A percentile compares a stretch with the other conserved stretches of the same genome.
Evolutionary conservation across 1,140 invertebrate species (phyloP).

Genomic region (Drosophila burlai): DNA sequence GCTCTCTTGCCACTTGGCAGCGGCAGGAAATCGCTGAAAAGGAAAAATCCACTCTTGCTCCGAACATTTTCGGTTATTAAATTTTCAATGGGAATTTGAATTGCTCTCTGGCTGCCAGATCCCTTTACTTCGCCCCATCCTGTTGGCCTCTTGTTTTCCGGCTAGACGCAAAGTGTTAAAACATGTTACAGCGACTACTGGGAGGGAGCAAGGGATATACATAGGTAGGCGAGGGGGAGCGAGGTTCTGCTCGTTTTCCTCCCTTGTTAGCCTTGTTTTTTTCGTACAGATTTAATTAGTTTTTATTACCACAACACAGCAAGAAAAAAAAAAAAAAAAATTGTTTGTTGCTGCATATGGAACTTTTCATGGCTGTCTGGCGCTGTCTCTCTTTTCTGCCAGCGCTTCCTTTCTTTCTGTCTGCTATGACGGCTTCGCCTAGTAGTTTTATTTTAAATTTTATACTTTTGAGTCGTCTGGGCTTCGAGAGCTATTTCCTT

Average conservation of each 20-base stretch:
- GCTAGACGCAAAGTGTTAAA: conserved; percentile 76
- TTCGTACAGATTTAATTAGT: conserved; percentile 77
- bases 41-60: conserved; percentile 25
- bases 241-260: background rate
- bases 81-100: conserved; percentile 78
- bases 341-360: conserved; percentile 56
- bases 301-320: conserved; percentile 70
- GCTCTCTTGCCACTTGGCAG: conserved; percentile 57
- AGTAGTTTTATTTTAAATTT: conserved; percentile 65
- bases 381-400: conserved; percentile 3
- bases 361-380: conserved; percentile 53
- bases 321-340: conserved; percentile 33
- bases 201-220: conserved; percentile 7
- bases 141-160: conserved; percentile 37
- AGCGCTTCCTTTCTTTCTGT: conserved; percentile 2
- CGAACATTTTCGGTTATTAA: conserved; percentile 76
- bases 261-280: conserved; percentile 44
- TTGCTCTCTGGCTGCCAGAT: conserved; percentile 58
- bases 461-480: conserved; percentile 47
- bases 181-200: conserved; percentile 57
- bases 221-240: conserved; percentile 1
- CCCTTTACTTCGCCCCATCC: conserved; percentile 1
- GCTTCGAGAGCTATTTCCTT: conserved; percentile 3
- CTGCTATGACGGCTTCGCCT: conserved; percentile 16
- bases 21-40: conserved; percentile 22